phyloP scores from a whole-genome alignment of 2,888 invertebrate genomes.

The Tachina lurida region DNA sequence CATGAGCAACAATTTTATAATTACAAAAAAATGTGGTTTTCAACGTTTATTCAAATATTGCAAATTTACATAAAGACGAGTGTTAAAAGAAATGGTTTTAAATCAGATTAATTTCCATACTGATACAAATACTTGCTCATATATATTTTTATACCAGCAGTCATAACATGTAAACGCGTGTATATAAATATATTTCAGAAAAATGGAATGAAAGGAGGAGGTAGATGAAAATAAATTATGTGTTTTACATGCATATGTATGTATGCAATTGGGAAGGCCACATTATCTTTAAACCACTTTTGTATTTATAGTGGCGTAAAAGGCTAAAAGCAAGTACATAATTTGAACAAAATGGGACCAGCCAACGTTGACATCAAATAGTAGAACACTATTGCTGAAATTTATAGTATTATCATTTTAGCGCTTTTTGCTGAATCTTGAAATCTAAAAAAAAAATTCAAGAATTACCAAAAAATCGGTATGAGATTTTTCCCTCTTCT shows the following conservation, averaged over 20 bases:
- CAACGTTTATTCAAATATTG: slow-evolving; percentile 7
- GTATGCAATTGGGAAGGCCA: not conserved
- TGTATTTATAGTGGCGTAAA: slow-evolving; percentile 59
- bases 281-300: slow-evolving; percentile 62
- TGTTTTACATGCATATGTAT: not conserved
- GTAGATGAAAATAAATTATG: not conserved
- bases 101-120: slow-evolving; percentile 17
- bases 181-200: slow-evolving; percentile 10
- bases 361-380: slow-evolving; percentile 29
- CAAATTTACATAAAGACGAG: slow-evolving; percentile 11
- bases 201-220: not conserved
- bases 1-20: slow-evolving; percentile 22
- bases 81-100: slow-evolving; percentile 8
- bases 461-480: too few species aligned
- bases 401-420: not conserved
- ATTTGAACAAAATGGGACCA: slow-evolving; percentile 53
- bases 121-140: not conserved
- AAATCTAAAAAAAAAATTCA: too few species aligned
- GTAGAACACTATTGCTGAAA: slow-evolving; percentile 17
- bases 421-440: not conserved
- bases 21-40: slow-evolving; percentile 31
- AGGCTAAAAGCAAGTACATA: slow-evolving; percentile 63
- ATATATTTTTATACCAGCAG: slow-evolving; percentile 23
- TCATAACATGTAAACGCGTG: not conserved
- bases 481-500: too few species aligned